phyloP scores from a whole-genome alignment of 2,888 invertebrate genomes.

The Drosophila rubida region DNA sequence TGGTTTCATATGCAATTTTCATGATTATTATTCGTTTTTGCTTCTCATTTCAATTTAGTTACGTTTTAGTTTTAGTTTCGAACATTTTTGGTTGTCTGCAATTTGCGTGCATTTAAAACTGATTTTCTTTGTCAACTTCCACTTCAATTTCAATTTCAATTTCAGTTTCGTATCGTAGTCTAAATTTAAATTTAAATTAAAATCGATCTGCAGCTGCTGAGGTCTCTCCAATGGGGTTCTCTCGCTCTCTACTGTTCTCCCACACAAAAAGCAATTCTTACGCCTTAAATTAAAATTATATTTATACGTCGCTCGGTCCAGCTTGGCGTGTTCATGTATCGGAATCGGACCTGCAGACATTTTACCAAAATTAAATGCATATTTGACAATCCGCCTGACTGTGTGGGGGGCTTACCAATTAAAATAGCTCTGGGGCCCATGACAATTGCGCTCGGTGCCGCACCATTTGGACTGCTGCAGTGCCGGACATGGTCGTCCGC shows the following conservation, averaged over 20 bases:
- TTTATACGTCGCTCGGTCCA: conserved; percentile 62
- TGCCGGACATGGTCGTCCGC: conserved; percentile 93
- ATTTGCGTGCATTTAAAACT: conserved; percentile 56
- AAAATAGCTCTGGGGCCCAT: conserved; percentile 87
- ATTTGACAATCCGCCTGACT: conserved; percentile 21
- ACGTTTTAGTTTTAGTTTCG: conserved; percentile 15
- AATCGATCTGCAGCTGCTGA: conserved; percentile 52
- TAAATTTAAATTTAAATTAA: conserved; percentile 74
- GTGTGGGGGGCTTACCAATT: conserved; percentile 86
- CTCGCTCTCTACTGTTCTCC: conserved; percentile 27
- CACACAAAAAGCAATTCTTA: conserved; percentile 71
- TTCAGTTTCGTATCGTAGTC: conserved; percentile 58
- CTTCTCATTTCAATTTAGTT: conserved; percentile 26
- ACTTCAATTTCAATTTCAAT: conserved; percentile 26
- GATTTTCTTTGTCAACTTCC: conserved; percentile 42
- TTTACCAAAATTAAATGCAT: conserved; percentile 43
- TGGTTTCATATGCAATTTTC: conserved; percentile 63
- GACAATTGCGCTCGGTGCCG: conserved; percentile 90
- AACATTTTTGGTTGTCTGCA: conserved; percentile 37
- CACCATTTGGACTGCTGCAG: conserved; percentile 95
- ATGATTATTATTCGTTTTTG: conserved; percentile 20
- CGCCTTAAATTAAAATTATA: conserved; percentile 80
- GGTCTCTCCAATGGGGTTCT: conserved; percentile 2
- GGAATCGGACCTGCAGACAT: conserved; percentile 71
- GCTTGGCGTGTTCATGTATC: conserved; percentile 77